These are phyloP conservation scores for Galemys pyrenaicus DNA, from an alignment of 2,113 vertebrate genomes.

Conservation along the genomic window DNA sequence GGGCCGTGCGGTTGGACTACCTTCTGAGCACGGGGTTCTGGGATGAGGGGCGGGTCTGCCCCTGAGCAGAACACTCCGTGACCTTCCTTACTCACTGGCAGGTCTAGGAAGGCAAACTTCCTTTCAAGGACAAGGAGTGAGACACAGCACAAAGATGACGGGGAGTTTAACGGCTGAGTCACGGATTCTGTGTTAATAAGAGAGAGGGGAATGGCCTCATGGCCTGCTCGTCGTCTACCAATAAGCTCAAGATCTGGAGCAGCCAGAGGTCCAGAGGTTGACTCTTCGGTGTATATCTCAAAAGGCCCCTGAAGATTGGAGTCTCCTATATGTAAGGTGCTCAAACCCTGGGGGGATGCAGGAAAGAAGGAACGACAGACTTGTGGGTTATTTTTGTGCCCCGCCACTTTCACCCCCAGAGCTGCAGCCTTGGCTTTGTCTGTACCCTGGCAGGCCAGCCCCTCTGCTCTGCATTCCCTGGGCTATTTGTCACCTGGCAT, in stretches of 20 bases:
- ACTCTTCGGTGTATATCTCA: neutral
- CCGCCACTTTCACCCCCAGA: neutral
- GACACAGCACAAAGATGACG: neutral
- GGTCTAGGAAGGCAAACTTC: neutral
- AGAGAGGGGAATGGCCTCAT: neutral
- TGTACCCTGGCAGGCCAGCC: neutral
- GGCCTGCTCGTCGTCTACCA: neutral
- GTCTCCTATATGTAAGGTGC: neutral
- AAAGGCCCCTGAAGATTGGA: neutral
- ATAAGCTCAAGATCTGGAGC: neutral
- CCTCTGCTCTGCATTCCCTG: neutral
- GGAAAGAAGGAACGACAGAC: neutral
- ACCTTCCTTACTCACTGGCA: neutral
- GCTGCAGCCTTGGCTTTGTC: neutral
- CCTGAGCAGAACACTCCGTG: neutral
- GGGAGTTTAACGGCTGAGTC: neutral
- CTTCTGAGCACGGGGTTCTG: neutral
- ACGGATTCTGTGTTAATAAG: rapidly evolving
- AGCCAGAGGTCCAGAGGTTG: neutral
- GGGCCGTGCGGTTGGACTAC: neutral
- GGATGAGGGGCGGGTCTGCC: too few species aligned
- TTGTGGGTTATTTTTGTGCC: neutral
- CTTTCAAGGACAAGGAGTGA: neutral
- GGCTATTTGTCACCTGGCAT: neutral
- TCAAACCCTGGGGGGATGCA: neutral